Evolutionary conservation across 1,140 invertebrate genomes (phyloP).

Genomic region (Macrosteles quadrilineatus): DNA sequence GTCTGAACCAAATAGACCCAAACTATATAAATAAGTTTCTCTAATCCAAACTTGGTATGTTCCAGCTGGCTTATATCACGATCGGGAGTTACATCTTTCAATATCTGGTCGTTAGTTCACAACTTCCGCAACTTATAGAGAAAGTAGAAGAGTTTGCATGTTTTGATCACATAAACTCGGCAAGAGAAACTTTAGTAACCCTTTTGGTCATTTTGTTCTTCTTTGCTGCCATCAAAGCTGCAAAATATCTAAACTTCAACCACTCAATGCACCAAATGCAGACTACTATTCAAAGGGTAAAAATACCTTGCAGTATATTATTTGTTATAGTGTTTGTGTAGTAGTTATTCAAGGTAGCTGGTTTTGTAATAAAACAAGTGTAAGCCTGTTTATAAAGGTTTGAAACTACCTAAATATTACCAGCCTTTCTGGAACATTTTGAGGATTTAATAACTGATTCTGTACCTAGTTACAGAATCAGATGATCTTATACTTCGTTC

Average conservation of each 20-base stretch:
- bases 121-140: neutral
- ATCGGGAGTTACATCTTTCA: neutral
- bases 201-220: neutral
- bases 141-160: neutral
- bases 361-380: too few species aligned
- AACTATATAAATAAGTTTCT: too few species aligned
- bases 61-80: neutral
- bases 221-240: conserved; percentile 8
- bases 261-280: conserved; percentile 21
- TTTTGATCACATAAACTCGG: neutral
- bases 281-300: neutral
- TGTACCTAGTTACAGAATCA: too few species aligned
- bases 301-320: too few species aligned
- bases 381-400: too few species aligned
- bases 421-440: too few species aligned
- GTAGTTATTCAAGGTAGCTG: too few species aligned
- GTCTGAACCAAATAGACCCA: too few species aligned
- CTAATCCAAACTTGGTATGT: neutral
- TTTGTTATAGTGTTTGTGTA: too few species aligned
- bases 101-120: neutral
- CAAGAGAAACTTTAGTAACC: neutral
- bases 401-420: too few species aligned
- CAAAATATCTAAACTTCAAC: conserved; percentile 2
- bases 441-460: too few species aligned
- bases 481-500: too few species aligned